Conservation (phyloP, 2,113 vertebrate genomes). For the Galbula dea region DNA sequence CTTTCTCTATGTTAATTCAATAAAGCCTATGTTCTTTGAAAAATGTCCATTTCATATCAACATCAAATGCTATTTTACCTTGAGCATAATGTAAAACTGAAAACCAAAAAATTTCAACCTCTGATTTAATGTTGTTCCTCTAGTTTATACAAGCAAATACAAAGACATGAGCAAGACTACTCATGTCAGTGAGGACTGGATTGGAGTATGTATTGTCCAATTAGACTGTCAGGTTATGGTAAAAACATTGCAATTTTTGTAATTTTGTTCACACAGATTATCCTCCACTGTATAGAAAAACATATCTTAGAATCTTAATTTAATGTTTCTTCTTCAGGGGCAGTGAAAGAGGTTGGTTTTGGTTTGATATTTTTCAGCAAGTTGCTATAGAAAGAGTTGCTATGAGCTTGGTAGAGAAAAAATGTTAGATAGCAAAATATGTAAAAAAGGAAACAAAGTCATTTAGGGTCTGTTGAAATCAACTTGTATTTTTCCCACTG, state of each 20-base stretch:
- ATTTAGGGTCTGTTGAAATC: not conserved
- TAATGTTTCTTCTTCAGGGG: not conserved
- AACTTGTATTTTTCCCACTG: not conserved
- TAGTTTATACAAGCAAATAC: not conserved
- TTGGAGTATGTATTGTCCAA: not conserved
- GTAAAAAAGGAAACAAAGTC: not conserved
- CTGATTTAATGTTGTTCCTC: not conserved
- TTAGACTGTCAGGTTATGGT: not conserved
- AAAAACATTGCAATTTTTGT: not conserved
- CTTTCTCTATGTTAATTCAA: not conserved
- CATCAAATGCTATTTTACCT: conserved; percentile 14
- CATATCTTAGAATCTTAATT: not conserved
- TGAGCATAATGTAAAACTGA: not conserved
- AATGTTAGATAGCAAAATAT: not conserved
- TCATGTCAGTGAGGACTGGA: not conserved
- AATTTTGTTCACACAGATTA: not conserved
- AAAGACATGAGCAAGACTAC: not conserved
- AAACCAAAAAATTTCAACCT: not conserved
- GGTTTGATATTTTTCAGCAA: not conserved
- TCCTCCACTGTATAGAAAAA: not conserved
- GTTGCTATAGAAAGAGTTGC: not conserved
- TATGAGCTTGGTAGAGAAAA: not conserved
- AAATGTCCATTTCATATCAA: not conserved
- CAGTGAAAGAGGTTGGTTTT: not conserved
- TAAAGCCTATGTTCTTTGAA: not conserved